phyloP scores from a whole-genome alignment of 2,888 invertebrate species.

The Pyralis farinalis region DNA sequence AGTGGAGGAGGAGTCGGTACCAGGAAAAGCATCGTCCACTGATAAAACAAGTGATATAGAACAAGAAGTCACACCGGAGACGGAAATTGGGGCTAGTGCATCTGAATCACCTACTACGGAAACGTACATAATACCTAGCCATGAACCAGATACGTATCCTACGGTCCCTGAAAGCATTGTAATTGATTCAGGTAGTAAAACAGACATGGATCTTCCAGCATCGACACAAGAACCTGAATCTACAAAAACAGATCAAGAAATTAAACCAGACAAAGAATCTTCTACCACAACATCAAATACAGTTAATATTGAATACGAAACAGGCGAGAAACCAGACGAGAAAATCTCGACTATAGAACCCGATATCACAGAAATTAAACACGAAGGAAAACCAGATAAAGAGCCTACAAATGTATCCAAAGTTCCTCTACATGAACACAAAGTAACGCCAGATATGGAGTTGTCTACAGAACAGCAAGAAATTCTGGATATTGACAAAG shows the following conservation, averaged over 20 bases:
- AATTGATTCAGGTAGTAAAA: too few species aligned
- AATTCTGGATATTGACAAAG: not conserved
- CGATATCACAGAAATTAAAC: not conserved
- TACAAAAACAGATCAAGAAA: not conserved
- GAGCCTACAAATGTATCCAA: too few species aligned
- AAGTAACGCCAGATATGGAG: not conserved
- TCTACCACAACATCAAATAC: not conserved
- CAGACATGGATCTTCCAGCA: too few species aligned
- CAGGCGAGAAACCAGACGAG: too few species aligned
- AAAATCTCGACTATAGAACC: too few species aligned
- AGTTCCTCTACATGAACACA: not conserved
- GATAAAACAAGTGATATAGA: not conserved
- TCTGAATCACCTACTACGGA: not conserved
- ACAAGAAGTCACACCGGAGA: not conserved
- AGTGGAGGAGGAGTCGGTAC: not conserved
- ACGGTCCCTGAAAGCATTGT: too few species aligned
- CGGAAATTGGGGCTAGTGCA: not conserved
- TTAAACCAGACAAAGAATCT: not conserved
- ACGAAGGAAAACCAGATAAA: not conserved
- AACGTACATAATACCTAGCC: not conserved
- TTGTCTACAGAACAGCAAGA: not conserved
- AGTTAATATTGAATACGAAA: too few species aligned
- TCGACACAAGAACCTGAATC: not conserved
- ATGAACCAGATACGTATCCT: not conserved
- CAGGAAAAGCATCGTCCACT: constrained; percentile 1